These are phyloP conservation scores for Drosophila persimilis DNA, from an alignment of 1,140 invertebrate species.

Conservation along the genomic window DNA sequence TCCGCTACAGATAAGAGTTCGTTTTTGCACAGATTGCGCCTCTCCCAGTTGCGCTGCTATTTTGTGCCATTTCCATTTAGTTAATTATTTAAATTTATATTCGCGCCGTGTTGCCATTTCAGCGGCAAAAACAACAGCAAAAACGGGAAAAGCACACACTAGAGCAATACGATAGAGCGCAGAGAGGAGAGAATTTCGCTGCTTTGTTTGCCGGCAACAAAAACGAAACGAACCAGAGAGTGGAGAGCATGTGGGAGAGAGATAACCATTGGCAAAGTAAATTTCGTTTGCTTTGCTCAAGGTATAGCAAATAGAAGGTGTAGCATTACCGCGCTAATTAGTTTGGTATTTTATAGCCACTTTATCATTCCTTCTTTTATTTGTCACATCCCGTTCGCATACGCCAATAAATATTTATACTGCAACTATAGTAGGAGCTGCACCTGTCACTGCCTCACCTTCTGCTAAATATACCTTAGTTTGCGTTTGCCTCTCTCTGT, in stretches of 20 bases:
- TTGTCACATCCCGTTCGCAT: too few relatives aligned
- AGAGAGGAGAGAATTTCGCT: conserved; percentile 11
- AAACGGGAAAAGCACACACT: conserved; percentile 11
- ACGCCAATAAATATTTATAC: too few relatives aligned
- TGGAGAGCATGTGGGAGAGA: conserved; percentile 4
- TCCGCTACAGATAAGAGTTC: too few relatives aligned
- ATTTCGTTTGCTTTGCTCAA: too few relatives aligned
- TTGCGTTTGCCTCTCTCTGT: conserved; percentile 26
- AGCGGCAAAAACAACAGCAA: conserved; percentile 32
- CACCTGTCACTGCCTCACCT: too few relatives aligned
- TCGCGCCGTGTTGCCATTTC: conserved; percentile 25
- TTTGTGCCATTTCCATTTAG: conserved; percentile 51
- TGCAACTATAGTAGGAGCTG: too few relatives aligned
- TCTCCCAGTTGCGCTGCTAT: not conserved
- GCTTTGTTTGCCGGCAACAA: conserved; percentile 3
- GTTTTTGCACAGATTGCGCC: conserved; percentile 1
- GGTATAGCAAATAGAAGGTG: too few relatives aligned
- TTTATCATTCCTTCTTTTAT: too few relatives aligned
- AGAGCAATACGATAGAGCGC: not conserved
- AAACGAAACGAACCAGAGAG: conserved; percentile 3
- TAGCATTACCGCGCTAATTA: too few relatives aligned
- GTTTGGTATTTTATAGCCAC: too few relatives aligned
- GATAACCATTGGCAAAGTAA: conserved; percentile 3
- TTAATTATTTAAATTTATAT: conserved; percentile 67
- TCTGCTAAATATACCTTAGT: not conserved